Evolutionary conservation across 2,888 invertebrate species (phyloP).

Genomic region (Lithophane ornitopus): DNA sequence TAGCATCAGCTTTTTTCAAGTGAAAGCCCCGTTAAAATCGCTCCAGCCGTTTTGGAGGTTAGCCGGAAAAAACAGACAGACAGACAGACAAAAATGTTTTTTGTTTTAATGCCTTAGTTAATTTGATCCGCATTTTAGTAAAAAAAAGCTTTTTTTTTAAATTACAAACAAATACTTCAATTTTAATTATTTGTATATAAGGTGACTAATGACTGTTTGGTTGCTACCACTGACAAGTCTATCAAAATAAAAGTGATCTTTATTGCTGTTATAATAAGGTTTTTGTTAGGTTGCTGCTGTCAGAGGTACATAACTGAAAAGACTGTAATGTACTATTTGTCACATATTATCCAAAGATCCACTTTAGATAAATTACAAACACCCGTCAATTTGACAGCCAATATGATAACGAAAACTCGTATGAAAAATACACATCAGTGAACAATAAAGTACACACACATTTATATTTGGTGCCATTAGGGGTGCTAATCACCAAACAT

Average conservation of each 20-base stretch:
- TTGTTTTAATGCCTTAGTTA: too few relatives aligned
- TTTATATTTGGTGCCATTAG: conserved; percentile 59
- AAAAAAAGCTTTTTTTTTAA: too few relatives aligned
- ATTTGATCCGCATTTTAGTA: too few relatives aligned
- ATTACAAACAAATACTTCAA: too few relatives aligned
- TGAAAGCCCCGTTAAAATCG: not conserved
- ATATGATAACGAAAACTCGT: conserved; percentile 50
- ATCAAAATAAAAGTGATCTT: not conserved
- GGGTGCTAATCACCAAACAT: conserved; percentile 70
- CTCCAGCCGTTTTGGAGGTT: too few relatives aligned
- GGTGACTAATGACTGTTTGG: too few relatives aligned
- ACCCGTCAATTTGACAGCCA: conserved; percentile 48
- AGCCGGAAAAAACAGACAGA: too few relatives aligned
- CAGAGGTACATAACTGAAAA: not conserved
- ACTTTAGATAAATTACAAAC: conserved; percentile 53
- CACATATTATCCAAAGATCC: conserved; percentile 11
- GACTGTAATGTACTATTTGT: conserved; percentile 12
- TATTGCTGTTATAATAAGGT: not conserved
- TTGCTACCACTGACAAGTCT: not conserved
- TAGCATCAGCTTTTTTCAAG: too few relatives aligned
- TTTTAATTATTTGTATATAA: too few relatives aligned
- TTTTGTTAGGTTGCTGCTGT: not conserved
- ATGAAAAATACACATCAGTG: conserved; percentile 61
- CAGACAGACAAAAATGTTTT: too few relatives aligned
- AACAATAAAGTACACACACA: conserved; percentile 63